Evolutionary conservation across 2,113 vertebrate species (phyloP), one percentile per base, ranked within the genome.

Genomic region (Microcebus murinus): DNA sequence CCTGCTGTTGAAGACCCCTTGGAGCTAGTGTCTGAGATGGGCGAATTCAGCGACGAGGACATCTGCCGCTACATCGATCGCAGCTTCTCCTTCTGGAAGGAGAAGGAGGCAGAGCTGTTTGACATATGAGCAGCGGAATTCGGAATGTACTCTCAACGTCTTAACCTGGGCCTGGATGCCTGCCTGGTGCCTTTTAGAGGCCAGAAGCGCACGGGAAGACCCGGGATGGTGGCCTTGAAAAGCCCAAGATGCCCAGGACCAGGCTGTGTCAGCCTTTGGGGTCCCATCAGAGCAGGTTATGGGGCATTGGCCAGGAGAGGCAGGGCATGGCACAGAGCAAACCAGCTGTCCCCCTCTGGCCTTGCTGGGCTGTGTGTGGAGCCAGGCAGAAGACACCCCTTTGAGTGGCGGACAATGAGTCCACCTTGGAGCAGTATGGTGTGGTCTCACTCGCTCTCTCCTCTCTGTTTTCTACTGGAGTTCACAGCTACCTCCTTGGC

Each of bases 21-120:
- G 94, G 99, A 99, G 97, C 96, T 99, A 9, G 98, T 99, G 68
- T 99, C 99, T 0, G 99, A 99, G 86, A 99, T 99, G 77, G 99
- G 99, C 71, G 99, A 99, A 96, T 99, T 99, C 97, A 99, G 99
- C 91, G 99, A 99, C 52, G 99, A 99, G 94, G 99, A 99, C 70
- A 99, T 99, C 95, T 99, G 99, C 96, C 98, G 99, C 94, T 99
- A 99, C 96, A 99, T 99, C 7, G 99, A 99, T 95, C 99, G 99
- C 45, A 99, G 99, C 97, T 99, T 99, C 98, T 99, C 99, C 85
- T 99, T 99, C 98, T 99, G 99, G 99, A 99, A 99, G 98, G 99
- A 99, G 98, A 99, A 99, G 96, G 99, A 99, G 97, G 99, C 99
- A 0, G 99, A 99, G 94, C 98, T 99, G 95, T 99, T 99, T 77